Conservation (phyloP, 2,797 vertebrate genomes). For the Momotus momota region DNA sequence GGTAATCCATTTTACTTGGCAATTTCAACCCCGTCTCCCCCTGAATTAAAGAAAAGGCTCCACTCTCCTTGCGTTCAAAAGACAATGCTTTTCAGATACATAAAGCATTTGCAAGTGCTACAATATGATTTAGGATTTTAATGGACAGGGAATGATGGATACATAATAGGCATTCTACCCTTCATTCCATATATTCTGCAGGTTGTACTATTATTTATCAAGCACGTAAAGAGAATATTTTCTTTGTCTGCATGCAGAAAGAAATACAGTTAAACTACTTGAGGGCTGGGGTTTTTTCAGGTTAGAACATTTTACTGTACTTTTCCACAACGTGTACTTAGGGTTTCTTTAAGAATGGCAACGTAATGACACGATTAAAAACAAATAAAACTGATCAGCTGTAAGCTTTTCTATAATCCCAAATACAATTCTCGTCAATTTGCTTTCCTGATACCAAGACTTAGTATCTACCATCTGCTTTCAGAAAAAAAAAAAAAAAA, state of each 20-base stretch:
- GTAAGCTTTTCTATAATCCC: neutral
- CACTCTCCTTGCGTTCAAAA: neutral
- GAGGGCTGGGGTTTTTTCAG: neutral
- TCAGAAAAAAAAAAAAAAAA: neutral
- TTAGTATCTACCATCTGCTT: slow-evolving; percentile 9
- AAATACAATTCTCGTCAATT: neutral
- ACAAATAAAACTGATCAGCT: slow-evolving; percentile 1
- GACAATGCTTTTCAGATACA: neutral
- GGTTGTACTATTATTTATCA: neutral
- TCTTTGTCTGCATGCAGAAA: neutral
- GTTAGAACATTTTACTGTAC: neutral
- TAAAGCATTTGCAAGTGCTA: neutral
- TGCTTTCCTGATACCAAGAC: neutral
- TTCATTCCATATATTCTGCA: neutral
- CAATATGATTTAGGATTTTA: slow-evolving; percentile 10
- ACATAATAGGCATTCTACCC: neutral
- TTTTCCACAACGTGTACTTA: neutral
- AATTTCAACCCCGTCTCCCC: neutral
- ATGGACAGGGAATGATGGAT: neutral
- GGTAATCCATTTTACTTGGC: neutral
- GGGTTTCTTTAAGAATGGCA: neutral
- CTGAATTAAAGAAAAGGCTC: slow-evolving; percentile 9
- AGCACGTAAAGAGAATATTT: neutral
- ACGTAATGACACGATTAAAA: slow-evolving; percentile 30
- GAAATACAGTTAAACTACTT: neutral